Evolutionary conservation across 2,797 vertebrate species (phyloP).

Genomic region (Urosaurus nigricauda): DNA sequence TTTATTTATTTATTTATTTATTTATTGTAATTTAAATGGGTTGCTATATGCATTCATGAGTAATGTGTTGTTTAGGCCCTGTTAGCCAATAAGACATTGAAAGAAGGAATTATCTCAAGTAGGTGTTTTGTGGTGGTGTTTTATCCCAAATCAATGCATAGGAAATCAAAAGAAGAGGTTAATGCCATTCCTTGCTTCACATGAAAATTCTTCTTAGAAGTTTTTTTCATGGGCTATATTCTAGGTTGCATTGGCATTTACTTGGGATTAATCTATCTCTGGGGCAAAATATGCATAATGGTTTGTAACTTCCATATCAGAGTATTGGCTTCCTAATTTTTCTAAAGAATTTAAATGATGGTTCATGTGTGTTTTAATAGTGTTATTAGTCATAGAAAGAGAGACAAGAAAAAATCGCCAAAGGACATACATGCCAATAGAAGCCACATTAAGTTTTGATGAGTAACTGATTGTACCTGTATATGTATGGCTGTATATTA

Average conservation of each 20-base stretch:
- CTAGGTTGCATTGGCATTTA: background rate
- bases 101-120: background rate
- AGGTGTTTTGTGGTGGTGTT: background rate
- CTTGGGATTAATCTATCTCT: background rate
- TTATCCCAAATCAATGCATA: background rate
- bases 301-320: constrained; percentile 1
- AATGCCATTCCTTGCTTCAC: background rate
- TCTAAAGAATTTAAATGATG: background rate
- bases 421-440: background rate
- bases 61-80: background rate
- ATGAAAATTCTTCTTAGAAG: background rate
- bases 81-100: background rate
- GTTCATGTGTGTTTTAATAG: background rate
- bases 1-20: too few species aligned
- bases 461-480: background rate
- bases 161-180: background rate
- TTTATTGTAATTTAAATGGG: background rate
- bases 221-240: background rate
- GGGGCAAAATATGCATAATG: background rate
- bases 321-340: background rate
- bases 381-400: background rate
- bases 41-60: background rate
- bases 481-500: background rate
- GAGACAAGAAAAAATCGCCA: background rate
- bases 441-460: background rate